Conservation (phyloP, 2,888 invertebrate species). For the Alcis repandata region DNA sequence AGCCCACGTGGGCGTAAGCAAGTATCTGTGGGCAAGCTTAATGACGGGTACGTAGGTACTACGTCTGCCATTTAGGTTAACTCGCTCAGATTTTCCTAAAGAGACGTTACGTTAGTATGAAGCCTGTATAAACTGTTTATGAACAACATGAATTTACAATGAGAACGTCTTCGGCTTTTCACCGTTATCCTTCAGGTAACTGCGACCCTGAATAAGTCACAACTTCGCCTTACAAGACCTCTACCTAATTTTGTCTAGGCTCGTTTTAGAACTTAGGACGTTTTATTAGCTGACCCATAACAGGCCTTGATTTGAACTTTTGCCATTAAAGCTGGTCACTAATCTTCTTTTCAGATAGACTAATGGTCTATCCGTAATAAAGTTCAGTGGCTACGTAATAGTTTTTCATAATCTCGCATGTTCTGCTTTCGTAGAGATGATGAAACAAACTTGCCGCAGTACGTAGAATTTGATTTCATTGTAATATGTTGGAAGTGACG, state of each 20-base stretch:
- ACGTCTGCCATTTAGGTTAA: conserved; percentile 10
- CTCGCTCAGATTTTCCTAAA: conserved; percentile 11
- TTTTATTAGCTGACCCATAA: too few relatives aligned
- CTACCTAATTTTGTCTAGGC: background rate
- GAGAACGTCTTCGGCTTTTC: background rate
- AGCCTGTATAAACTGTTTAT: background rate
- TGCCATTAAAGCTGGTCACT: too few relatives aligned
- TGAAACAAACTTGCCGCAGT: too few relatives aligned
- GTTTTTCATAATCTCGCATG: too few relatives aligned
- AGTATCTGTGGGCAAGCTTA: conserved; percentile 22
- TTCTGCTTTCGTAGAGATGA: too few relatives aligned
- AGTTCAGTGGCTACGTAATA: too few relatives aligned
- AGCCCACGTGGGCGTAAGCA: conserved; percentile 5
- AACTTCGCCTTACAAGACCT: background rate
- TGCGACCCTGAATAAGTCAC: background rate
- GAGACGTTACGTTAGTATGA: conserved; percentile 1
- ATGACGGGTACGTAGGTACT: conserved; percentile 2
- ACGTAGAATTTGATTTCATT: too few relatives aligned
- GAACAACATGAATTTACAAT: conserved; percentile 12
- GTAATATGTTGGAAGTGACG: background rate
- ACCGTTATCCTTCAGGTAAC: background rate
- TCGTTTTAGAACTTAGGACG: too few relatives aligned
- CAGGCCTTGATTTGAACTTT: too few relatives aligned
- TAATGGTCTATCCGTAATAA: too few relatives aligned
- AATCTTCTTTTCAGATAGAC: too few relatives aligned